phyloP scores from a whole-genome alignment of 2,113 vertebrate species.

The Neolamprologus longior region DNA sequence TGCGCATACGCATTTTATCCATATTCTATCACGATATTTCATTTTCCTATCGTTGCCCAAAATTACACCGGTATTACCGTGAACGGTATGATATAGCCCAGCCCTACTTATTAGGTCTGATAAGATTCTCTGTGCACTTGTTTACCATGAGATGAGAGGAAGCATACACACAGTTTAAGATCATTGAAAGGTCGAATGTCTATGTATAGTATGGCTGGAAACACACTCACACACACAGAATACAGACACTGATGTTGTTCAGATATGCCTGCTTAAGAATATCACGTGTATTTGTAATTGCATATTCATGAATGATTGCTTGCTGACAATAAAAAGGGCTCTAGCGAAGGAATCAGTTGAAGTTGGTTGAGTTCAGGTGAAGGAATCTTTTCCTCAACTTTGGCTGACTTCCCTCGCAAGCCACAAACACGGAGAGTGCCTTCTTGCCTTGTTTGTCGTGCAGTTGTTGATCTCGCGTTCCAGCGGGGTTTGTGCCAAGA shows the following conservation, averaged over 20 bases:
- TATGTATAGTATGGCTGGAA: neutral
- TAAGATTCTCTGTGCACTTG: no score
- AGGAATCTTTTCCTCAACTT: neutral
- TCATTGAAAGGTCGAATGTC: no score
- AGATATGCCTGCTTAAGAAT: neutral
- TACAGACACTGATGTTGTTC: neutral
- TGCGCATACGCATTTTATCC: no score
- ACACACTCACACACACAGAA: no score
- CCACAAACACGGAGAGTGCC: neutral
- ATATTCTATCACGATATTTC: no score
- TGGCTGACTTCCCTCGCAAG: neutral
- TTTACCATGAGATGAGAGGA: no score
- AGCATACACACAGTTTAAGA: no score
- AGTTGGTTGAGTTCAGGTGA: neutral
- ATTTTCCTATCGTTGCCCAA: no score
- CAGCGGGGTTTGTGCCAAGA: neutral
- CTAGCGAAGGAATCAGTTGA: neutral
- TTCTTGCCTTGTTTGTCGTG: neutral
- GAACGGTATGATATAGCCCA: no score
- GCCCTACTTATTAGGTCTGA: no score
- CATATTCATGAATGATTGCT: neutral
- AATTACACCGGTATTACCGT: no score
- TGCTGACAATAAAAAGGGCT: neutral
- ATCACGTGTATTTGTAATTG: neutral
- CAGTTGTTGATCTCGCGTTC: neutral